Conservation (phyloP, 2,797 vertebrate genomes). For the Helicolenus hilgendorfi region DNA sequence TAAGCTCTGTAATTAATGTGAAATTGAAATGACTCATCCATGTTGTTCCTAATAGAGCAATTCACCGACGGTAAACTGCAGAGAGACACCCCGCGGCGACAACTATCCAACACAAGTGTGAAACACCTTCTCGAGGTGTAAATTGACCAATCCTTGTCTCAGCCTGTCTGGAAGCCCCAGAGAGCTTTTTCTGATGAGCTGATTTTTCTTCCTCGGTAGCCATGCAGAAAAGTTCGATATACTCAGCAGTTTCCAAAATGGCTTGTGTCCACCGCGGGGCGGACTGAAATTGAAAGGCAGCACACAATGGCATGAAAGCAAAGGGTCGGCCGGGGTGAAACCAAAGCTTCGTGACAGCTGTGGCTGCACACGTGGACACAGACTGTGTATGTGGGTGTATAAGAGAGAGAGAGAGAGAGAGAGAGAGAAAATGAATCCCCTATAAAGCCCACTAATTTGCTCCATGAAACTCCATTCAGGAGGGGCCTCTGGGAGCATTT, state of each 20-base stretch:
- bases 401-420: neutral
- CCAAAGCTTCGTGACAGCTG: constrained; percentile 53
- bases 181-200: constrained; percentile 54
- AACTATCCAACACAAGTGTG: neutral
- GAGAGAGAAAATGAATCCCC: constrained; percentile 31
- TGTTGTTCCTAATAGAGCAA: constrained; percentile 3
- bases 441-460: constrained; percentile 36
- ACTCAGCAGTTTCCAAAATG: constrained; percentile 77
- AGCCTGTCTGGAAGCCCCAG: constrained; percentile 31
- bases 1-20: neutral
- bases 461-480: constrained; percentile 50
- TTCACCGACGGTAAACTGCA: constrained; percentile 9
- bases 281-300: constrained; percentile 61
- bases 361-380: constrained; percentile 23
- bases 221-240: constrained; percentile 67
- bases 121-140: constrained; percentile 34
- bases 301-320: constrained; percentile 60
- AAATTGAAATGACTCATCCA: neutral
- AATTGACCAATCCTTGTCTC: constrained; percentile 58
- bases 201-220: constrained; percentile 50
- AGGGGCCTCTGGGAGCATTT: constrained; percentile 53
- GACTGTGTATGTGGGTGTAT: neutral
- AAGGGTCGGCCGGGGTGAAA: constrained; percentile 45
- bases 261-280: constrained; percentile 44
- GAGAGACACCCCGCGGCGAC: neutral